Evolutionary conservation across 2,888 invertebrate species (phyloP).

Genomic region (Dyspetes luteomarginatus): DNA sequence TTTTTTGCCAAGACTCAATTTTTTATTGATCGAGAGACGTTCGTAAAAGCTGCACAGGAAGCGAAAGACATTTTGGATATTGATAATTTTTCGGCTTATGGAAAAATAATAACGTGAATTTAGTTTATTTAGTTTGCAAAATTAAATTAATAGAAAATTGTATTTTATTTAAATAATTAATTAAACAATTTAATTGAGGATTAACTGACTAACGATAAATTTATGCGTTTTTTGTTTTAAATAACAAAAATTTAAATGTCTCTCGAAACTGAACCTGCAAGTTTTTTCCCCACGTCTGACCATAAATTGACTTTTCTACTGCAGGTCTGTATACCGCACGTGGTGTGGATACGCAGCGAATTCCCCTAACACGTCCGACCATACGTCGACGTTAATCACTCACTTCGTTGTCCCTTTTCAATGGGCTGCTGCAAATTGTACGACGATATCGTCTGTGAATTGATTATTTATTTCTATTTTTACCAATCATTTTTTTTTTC

Average conservation of each 20-base stretch:
- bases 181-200: too few relatives aligned
- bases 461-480: too few relatives aligned
- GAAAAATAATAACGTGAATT: too few relatives aligned
- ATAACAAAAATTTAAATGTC: not conserved
- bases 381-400: conserved; percentile 59
- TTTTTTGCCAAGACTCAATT: conserved; percentile 28
- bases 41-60: conserved; percentile 27
- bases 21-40: conserved; percentile 20
- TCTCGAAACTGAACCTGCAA: not conserved
- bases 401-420: conserved; percentile 26
- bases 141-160: too few relatives aligned
- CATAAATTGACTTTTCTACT: conserved; percentile 37
- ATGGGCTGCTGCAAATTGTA: conserved; percentile 57
- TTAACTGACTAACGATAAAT: too few relatives aligned
- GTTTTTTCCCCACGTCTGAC: conserved; percentile 40
- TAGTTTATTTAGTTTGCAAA: too few relatives aligned
- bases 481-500: too few relatives aligned
- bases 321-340: conserved; percentile 8
- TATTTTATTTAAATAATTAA: too few relatives aligned
- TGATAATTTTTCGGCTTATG: not conserved
- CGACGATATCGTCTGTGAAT: too few relatives aligned
- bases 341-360: not conserved
- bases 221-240: not conserved
- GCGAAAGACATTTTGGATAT: not conserved
- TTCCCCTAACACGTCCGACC: conserved; percentile 47